phyloP scores from a whole-genome alignment of 2,888 invertebrate genomes.

The Prionchulus punctatus region DNA sequence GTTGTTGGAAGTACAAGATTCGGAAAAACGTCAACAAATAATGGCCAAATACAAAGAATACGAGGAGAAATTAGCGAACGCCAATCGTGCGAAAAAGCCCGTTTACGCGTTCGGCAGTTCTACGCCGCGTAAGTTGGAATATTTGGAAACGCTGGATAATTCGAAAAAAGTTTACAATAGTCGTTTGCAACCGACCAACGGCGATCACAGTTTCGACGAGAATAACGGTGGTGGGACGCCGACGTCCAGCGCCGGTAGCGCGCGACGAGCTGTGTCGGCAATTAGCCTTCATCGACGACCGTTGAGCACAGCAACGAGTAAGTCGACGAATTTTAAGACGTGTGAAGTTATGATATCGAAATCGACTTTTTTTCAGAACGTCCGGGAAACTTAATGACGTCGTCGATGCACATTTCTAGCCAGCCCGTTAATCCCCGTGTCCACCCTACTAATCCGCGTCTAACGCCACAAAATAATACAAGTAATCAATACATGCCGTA shows the following conservation, averaged over 20 bases:
- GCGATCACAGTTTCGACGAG: neutral
- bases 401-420: too few relatives aligned
- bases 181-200: neutral
- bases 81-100: slow-evolving; percentile 11
- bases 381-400: too few relatives aligned
- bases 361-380: neutral
- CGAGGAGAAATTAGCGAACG: neutral
- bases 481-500: too few relatives aligned
- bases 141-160: slow-evolving; percentile 15
- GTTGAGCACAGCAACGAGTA: too few relatives aligned
- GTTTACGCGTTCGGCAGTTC: slow-evolving; percentile 26
- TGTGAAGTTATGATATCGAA: neutral
- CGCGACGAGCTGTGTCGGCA: neutral
- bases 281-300: neutral
- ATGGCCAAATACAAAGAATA: slow-evolving; percentile 4
- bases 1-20: neutral
- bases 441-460: too few relatives aligned
- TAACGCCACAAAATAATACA: too few relatives aligned
- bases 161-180: neutral
- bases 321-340: neutral
- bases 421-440: too few relatives aligned
- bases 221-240: neutral
- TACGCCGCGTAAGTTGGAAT: slow-evolving; percentile 24
- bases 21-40: neutral
- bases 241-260: neutral